These are phyloP conservation scores for Rhodophaea formosa DNA, from an alignment of 2,888 invertebrate genomes.

Conservation along the genomic window DNA sequence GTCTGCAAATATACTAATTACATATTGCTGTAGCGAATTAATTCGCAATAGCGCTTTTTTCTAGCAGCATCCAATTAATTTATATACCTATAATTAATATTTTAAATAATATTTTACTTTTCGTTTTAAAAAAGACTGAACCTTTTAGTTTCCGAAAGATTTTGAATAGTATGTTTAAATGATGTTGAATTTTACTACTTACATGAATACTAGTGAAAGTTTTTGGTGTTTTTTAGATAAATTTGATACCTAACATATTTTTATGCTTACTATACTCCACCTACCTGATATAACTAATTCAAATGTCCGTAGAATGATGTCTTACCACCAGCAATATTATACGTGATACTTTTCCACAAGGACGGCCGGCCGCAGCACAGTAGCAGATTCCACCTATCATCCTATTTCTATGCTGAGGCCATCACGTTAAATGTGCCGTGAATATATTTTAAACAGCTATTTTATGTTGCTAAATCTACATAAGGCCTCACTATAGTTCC, in stretches of 20 bases:
- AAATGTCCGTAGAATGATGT: slow-evolving; percentile 21
- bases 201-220: too few relatives aligned
- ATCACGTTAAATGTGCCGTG: slow-evolving; percentile 56
- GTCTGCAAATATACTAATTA: too few relatives aligned
- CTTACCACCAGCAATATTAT: slow-evolving; percentile 50
- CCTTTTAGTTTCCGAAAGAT: too few relatives aligned
- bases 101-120: too few relatives aligned
- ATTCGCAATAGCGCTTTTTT: too few relatives aligned
- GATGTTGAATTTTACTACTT: too few relatives aligned
- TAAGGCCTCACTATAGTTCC: neutral
- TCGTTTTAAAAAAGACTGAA: too few relatives aligned
- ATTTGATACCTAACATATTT: neutral
- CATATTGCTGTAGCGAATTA: too few relatives aligned
- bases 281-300: slow-evolving; percentile 24
- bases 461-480: slow-evolving; percentile 1
- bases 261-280: neutral
- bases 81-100: too few relatives aligned
- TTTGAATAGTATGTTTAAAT: too few relatives aligned
- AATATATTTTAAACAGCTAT: slow-evolving; percentile 52
- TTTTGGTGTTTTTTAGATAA: neutral
- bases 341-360: slow-evolving; percentile 64
- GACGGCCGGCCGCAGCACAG: slow-evolving; percentile 47
- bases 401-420: slow-evolving; percentile 63
- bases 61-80: too few relatives aligned
- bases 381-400: slow-evolving; percentile 58